Conservation (phyloP, 2,113 vertebrate species). For the Diadophis punctatus region DNA sequence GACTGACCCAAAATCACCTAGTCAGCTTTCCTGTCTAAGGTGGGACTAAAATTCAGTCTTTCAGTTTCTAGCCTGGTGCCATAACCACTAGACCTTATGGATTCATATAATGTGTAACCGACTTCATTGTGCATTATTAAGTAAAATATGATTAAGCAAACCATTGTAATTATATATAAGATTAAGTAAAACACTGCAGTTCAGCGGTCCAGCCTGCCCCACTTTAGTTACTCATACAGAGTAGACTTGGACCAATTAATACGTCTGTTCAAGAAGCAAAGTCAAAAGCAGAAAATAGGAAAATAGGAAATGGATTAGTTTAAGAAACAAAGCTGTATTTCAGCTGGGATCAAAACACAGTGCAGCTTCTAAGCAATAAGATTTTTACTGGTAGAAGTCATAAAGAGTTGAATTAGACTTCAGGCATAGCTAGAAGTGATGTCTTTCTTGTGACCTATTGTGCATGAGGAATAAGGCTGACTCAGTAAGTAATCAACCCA, state of each 20-base stretch:
- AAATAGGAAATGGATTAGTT: neutral
- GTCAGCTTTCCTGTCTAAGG: neutral
- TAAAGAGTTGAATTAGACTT: neutral
- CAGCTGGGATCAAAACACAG: neutral
- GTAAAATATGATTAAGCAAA: neutral
- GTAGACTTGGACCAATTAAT: neutral
- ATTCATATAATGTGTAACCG: neutral
- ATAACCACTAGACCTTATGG: neutral
- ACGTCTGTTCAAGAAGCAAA: neutral
- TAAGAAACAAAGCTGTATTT: neutral
- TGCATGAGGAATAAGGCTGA: neutral
- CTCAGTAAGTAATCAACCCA: neutral
- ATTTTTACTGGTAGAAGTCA: neutral
- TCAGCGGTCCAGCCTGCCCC: neutral
- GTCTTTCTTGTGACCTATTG: neutral
- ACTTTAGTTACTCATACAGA: neutral
- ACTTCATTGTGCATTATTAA: neutral
- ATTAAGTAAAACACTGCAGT: neutral
- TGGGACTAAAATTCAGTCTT: neutral
- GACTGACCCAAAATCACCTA: neutral
- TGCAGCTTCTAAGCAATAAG: neutral
- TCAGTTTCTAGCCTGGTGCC: neutral
- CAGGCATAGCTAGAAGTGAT: neutral
- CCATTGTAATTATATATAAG: neutral
- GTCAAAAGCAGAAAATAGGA: neutral